Evolutionary conservation across 2,113 vertebrate genomes (phyloP).

Genomic region (Nerophis ophidion): DNA sequence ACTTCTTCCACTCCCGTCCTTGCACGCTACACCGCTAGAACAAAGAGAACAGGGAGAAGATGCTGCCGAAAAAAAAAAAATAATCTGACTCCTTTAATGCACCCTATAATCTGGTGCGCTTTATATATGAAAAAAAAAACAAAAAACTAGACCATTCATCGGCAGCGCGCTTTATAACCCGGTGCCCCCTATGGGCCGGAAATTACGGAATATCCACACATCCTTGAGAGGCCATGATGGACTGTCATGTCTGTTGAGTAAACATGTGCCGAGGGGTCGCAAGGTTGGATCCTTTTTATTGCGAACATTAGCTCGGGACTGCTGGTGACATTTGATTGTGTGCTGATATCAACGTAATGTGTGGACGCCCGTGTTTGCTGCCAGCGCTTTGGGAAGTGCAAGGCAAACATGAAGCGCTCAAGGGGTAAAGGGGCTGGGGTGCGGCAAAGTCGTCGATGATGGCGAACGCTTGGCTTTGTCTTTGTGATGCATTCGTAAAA

Average conservation of each 20-base stretch:
- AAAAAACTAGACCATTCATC: no score
- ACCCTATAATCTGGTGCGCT: no score
- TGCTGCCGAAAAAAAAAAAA: no score
- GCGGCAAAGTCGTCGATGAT: background rate
- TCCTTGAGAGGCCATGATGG: background rate
- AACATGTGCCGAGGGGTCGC: background rate
- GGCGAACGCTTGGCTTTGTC: background rate
- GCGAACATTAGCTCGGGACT: background rate
- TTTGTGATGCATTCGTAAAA: background rate
- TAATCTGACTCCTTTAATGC: no score
- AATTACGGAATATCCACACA: no score
- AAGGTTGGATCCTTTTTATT: background rate
- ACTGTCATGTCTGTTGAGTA: background rate
- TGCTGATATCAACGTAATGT: slow-evolving; percentile 7
- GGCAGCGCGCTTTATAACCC: no score
- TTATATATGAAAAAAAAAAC: no score
- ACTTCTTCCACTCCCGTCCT: no score
- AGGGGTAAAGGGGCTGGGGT: background rate
- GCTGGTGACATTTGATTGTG: slow-evolving; percentile 2
- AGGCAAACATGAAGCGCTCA: slow-evolving; percentile 4
- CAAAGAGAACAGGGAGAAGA: no score
- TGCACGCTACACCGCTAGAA: no score
- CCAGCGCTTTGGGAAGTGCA: background rate
- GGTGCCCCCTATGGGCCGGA: no score
- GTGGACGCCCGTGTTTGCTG: background rate